Percentiles rank a stretch among this genome's conserved stretches.
Evolutionary conservation across 2,113 vertebrate species (phyloP).

Genomic region (Leucoraja erinaceus): DNA sequence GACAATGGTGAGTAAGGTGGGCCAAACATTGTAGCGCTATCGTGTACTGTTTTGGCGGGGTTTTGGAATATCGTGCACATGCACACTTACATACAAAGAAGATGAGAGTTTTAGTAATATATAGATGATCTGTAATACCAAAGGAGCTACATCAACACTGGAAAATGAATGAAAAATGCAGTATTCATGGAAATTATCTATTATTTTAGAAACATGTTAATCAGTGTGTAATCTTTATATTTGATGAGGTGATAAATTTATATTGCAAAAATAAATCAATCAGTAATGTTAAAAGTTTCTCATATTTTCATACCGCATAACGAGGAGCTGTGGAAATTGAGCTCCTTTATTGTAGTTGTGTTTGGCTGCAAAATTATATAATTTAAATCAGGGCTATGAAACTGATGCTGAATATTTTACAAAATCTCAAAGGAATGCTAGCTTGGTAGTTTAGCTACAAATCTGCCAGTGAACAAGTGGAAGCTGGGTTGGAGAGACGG

Average conservation of each 20-base stretch:
- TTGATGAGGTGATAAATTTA: background rate
- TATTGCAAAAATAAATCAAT: background rate
- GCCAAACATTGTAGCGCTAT: no score
- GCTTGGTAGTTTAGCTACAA: no score
- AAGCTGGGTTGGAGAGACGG: no score
- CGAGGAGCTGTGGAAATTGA: background rate
- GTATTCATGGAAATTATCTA: background rate
- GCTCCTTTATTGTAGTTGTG: background rate
- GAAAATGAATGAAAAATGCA: background rate
- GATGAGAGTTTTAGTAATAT: no score
- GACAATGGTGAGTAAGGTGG: no score
- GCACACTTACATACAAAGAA: no score
- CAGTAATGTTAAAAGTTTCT: background rate
- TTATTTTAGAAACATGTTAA: background rate
- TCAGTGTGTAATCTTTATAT: background rate
- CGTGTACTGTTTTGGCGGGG: no score
- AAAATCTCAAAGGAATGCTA: background rate
- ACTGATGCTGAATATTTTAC: background rate
- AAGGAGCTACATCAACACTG: background rate
- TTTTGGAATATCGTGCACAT: no score
- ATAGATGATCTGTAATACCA: background rate
- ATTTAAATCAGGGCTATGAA: background rate
- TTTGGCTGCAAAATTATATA: background rate
- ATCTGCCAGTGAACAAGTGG: background rate
- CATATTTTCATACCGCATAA: no score